Base-by-base conservation (phyloP, 2,888 invertebrate genomes). In the Stegophylla sp. region DNA sequence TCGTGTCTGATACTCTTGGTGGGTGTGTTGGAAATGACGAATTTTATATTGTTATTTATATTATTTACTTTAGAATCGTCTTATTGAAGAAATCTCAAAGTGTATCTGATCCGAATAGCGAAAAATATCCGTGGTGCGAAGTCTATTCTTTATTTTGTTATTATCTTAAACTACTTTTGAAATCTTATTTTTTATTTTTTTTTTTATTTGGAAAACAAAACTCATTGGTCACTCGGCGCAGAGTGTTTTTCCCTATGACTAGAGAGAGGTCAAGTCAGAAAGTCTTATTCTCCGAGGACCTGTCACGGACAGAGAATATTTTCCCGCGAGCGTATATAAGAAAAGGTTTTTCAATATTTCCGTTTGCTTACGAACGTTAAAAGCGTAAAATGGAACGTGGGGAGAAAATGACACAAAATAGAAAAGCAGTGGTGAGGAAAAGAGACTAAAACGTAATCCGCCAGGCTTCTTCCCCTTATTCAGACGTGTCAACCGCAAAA, bases 371-470 rank as follows among this genome's bases (percentile, higher is more conserved):
- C 20, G n/a, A n/a, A n/a, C 77, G 26, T 69, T 59, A 26, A 75
- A 64, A 41, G 48, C 10, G 48, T n/a, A n/a, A n/a, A 63, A 74
- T 15, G 17, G 59, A 48, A 51, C n/a, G n/a, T n/a, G n/a, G n/a
- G 34, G 28, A 34, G 59, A 20, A 74, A 63, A 63, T 20, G 28
- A 45, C 61, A 63, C 45, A 13, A 34, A 48, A 13, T 76, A 26
- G 64, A 77, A 26, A 67, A 3, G 53, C 26, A 5, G 41, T 51
- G 66, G 66, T 17, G 41, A 43, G 9, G 15, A 64, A 64, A 75
- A 10, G 64, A 76, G 76, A 67, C 53, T 28, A 77, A 77, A 43
- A 77, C 20, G 20, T 77, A 67, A 69, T 77, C 77, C 59, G 43
- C 48, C 51, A 5, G 15, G 13, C 17, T 15, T 41, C 15, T 20